Conservation (phyloP, 2,797 vertebrate species). For the Phalanger gymnotis region DNA sequence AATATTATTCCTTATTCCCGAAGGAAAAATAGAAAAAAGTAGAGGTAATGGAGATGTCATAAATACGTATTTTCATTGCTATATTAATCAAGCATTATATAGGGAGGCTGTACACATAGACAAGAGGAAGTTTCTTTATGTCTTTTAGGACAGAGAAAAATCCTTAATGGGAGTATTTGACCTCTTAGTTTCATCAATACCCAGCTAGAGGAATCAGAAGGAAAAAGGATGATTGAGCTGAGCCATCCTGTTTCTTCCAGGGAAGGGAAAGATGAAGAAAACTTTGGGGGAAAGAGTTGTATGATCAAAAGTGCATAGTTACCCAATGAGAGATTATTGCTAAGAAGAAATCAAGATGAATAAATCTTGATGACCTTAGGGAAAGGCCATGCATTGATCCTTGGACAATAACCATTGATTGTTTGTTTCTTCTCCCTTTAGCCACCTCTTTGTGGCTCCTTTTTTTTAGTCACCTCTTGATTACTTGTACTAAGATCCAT, state of each 20-base stretch:
- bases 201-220: neutral
- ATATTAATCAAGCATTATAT: neutral
- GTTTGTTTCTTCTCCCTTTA: neutral
- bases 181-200: neutral
- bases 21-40: neutral
- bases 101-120: neutral
- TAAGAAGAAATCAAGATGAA: neutral
- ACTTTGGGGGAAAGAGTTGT: neutral
- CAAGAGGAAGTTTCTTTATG: neutral
- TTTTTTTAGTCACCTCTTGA: neutral
- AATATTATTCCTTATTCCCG: neutral
- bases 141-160: neutral
- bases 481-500: neutral
- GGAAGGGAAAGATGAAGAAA: neutral
- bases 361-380: neutral
- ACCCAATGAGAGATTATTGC: neutral
- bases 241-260: neutral
- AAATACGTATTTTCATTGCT: neutral
- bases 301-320: neutral
- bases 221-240: neutral
- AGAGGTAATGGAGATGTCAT: neutral
- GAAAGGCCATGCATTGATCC: neutral
- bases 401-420: neutral
- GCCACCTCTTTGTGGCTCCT: neutral
- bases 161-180: neutral